Percentiles rank a stretch among this genome's conserved stretches.
These are phyloP conservation scores for Andrena fulva DNA, from an alignment of 2,888 invertebrate species.

Conservation along the genomic window DNA sequence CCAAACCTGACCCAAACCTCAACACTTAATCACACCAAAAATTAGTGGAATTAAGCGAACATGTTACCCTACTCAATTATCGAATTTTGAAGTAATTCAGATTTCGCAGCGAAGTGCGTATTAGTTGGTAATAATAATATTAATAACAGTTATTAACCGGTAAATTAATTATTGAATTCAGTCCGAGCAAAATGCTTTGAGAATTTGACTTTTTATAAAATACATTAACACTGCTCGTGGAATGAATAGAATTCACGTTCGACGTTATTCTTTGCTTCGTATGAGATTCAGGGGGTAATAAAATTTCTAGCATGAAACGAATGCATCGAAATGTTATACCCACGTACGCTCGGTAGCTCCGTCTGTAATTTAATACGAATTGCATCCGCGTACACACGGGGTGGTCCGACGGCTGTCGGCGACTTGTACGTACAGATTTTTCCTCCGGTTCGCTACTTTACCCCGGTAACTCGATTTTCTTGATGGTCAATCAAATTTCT, in stretches of 20 bases:
- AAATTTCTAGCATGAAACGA: slow-evolving; percentile 3
- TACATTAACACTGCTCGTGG: neutral
- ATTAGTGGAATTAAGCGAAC: no score
- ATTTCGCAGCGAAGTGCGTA: no score
- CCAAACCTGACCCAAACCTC: no score
- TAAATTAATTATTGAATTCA: neutral
- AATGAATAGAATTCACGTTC: neutral
- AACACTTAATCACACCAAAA: no score
- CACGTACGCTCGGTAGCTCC: slow-evolving; percentile 35
- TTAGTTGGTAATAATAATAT: no score
- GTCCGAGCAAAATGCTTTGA: neutral
- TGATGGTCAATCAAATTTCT: neutral
- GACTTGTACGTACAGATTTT: slow-evolving; percentile 39
- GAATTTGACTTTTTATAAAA: neutral
- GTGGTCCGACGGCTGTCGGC: neutral
- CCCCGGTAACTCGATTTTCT: neutral
- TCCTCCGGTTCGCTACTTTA: slow-evolving; percentile 6
- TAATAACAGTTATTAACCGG: no score
- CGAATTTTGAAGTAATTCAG: no score
- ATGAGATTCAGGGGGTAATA: neutral
- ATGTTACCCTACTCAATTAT: no score
- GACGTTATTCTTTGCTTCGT: neutral
- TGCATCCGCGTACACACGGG: slow-evolving; percentile 8
- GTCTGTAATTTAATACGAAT: slow-evolving; percentile 57
- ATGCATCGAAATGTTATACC: slow-evolving; percentile 54